Evolutionary conservation across 2,113 vertebrate genomes (phyloP).

Genomic region (Dolichallabes microphthalmus): DNA sequence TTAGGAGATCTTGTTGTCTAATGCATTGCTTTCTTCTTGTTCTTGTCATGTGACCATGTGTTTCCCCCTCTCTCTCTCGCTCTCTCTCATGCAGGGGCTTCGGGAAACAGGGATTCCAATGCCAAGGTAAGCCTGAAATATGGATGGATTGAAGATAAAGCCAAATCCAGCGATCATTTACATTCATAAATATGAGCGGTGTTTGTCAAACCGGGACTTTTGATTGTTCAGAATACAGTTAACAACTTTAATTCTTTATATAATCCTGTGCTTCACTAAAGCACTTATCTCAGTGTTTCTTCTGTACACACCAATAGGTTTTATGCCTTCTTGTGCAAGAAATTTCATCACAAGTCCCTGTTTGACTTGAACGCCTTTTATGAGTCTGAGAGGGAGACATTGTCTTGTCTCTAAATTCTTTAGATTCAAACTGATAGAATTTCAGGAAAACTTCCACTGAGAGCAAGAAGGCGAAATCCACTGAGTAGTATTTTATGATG

Average conservation of each 20-base stretch:
- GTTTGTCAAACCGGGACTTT: no score
- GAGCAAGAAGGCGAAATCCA: neutral
- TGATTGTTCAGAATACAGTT: no score
- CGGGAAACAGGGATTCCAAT: constrained; percentile 82
- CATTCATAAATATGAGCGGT: neutral
- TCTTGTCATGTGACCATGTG: neutral
- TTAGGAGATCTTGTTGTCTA: constrained; percentile 28
- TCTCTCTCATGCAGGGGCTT: constrained; percentile 74
- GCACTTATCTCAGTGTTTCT: no score
- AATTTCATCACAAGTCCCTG: no score
- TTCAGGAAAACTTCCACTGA: neutral
- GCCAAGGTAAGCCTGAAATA: constrained; percentile 72
- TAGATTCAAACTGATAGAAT: neutral
- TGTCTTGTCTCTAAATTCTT: neutral
- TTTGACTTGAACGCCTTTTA: neutral
- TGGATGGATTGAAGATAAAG: neutral
- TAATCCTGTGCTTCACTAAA: no score
- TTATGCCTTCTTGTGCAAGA: no score
- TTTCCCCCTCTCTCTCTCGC: constrained; percentile 21
- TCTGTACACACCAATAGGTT: no score
- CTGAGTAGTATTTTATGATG: no score
- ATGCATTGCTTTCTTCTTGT: constrained; percentile 27
- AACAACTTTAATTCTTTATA: no score
- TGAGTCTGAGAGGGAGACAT: neutral
- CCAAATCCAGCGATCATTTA: neutral